These are phyloP conservation scores for Grammomys dolichurus DNA, from an alignment of 2,113 vertebrate genomes.

Conservation along the genomic window DNA sequence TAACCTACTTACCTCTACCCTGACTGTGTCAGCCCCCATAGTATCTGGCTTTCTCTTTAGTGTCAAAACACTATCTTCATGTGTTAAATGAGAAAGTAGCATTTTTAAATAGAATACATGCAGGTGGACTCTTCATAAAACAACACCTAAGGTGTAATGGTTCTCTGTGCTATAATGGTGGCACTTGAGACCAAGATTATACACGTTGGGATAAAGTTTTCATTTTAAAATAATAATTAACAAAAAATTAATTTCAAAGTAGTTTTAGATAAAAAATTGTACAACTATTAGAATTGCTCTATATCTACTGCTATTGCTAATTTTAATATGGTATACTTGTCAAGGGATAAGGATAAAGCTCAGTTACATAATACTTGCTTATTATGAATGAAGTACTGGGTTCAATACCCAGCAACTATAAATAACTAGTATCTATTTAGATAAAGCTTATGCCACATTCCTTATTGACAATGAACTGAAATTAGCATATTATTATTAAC, in stretches of 20 bases:
- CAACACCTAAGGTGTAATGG: background rate
- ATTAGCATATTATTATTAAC: background rate
- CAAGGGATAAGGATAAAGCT: background rate
- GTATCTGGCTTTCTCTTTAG: constrained; percentile 1
- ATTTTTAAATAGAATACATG: background rate
- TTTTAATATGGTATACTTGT: background rate
- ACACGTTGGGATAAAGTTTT: background rate
- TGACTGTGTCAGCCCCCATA: background rate
- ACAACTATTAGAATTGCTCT: background rate
- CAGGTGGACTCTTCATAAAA: constrained; percentile 27
- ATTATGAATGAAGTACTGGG: background rate
- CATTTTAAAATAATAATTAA: constrained; percentile 31
- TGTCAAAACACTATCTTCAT: background rate
- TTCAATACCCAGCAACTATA: background rate
- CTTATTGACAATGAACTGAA: background rate
- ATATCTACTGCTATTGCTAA: background rate
- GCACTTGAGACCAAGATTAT: background rate
- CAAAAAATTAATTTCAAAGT: constrained; percentile 22
- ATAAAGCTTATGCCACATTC: background rate
- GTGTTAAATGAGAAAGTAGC: constrained; percentile 7
- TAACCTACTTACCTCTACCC: background rate
- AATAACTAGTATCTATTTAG: background rate
- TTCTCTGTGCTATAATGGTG: background rate
- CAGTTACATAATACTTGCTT: background rate
- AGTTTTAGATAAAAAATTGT: background rate